phyloP scores from a whole-genome alignment of 2,888 invertebrate genomes.

The Teinopalpus imperialis region DNA sequence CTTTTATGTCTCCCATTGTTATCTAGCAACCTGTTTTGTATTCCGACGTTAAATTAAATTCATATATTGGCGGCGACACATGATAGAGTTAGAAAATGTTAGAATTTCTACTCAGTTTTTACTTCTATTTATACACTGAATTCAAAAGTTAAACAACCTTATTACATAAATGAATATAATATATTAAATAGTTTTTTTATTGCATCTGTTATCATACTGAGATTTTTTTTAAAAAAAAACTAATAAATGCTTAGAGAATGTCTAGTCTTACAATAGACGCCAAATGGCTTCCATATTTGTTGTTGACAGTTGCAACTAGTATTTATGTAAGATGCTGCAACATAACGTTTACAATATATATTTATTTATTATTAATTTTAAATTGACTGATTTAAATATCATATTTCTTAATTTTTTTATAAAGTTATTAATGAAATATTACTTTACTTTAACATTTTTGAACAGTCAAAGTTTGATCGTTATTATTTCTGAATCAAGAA shows the following conservation, averaged over 20 bases:
- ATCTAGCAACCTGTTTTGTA: too few species aligned
- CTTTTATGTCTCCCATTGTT: constrained; percentile 54
- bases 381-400: too few species aligned
- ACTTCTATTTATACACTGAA: constrained; percentile 1
- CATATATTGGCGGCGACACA: constrained; percentile 54
- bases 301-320: constrained; percentile 28
- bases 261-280: constrained; percentile 63
- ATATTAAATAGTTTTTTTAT: too few species aligned
- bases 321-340: neutral
- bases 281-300: constrained; percentile 46
- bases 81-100: constrained; percentile 67
- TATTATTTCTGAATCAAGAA: too few species aligned
- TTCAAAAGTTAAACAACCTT: constrained; percentile 8
- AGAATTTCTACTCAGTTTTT: constrained; percentile 49
- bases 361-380: too few species aligned
- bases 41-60: constrained; percentile 43
- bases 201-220: neutral
- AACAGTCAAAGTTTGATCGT: too few species aligned
- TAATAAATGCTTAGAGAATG: constrained; percentile 44
- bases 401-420: too few species aligned
- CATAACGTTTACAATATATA: neutral
- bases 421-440: too few species aligned
- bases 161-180: too few species aligned
- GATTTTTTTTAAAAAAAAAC: constrained; percentile 2
- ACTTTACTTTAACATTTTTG: too few species aligned